These are phyloP conservation scores for Sebastes itinus DNA, from an alignment of 2,797 vertebrate species.

Conservation along the genomic window DNA sequence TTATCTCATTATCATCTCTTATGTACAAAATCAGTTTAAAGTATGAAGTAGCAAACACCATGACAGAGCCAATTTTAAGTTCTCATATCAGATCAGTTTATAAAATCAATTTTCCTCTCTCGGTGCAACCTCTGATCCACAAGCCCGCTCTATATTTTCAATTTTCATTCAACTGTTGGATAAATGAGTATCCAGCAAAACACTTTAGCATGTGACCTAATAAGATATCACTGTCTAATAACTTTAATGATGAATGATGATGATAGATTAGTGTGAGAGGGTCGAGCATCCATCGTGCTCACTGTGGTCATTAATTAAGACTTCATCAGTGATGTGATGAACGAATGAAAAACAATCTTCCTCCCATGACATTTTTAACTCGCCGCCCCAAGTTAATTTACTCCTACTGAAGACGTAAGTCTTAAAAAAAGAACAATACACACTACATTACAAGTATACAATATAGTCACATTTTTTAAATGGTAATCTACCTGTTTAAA, in stretches of 20 bases:
- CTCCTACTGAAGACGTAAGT: neutral
- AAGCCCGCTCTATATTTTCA: neutral
- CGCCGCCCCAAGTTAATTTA: too few relatives aligned
- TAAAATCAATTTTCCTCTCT: neutral
- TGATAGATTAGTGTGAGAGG: neutral
- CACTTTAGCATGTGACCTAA: neutral
- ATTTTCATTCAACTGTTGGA: neutral
- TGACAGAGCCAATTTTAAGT: neutral
- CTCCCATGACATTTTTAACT: neutral
- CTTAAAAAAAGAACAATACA: neutral
- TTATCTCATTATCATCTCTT: neutral
- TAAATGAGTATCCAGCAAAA: neutral
- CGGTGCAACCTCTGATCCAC: neutral
- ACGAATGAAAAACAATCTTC: neutral
- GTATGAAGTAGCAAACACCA: neutral
- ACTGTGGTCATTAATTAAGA: neutral
- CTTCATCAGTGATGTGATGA: neutral
- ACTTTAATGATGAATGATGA: neutral
- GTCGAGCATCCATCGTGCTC: neutral
- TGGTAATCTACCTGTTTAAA: neutral
- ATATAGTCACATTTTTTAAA: neutral
- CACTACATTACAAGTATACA: neutral
- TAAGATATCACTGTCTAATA: neutral
- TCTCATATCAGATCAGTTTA: neutral
- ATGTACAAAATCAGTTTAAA: neutral